Conservation (phyloP, 2,113 vertebrate genomes). For the Etheostoma spectabile region DNA sequence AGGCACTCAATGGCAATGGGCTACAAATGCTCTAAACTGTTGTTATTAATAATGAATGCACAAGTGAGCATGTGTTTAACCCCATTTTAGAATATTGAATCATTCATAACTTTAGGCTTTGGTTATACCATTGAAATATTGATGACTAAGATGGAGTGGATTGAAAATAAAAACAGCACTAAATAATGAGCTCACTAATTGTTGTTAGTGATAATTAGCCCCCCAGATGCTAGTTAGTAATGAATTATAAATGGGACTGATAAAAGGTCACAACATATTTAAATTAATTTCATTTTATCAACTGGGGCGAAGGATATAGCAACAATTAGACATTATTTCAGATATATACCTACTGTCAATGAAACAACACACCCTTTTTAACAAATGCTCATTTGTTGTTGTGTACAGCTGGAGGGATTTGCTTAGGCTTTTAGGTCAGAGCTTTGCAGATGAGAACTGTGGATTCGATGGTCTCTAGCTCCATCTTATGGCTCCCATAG, state of each 20-base stretch:
- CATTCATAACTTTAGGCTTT: slow-evolving; percentile 39
- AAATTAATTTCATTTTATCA: background rate
- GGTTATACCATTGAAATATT: slow-evolving; percentile 37
- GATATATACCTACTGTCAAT: background rate
- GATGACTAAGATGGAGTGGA: background rate
- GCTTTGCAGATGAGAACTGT: background rate
- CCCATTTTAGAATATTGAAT: slow-evolving; percentile 38
- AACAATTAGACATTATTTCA: background rate
- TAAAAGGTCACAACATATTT: background rate
- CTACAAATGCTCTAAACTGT: background rate
- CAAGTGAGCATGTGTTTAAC: slow-evolving; percentile 32
- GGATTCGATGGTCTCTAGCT: slow-evolving; percentile 50
- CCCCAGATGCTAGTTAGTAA: background rate
- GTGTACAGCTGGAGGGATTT: background rate
- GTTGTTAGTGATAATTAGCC: background rate
- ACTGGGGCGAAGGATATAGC: background rate
- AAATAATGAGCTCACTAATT: background rate
- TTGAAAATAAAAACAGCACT: background rate
- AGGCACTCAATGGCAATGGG: too few relatives aligned
- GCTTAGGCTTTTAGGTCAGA: background rate
- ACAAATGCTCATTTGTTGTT: background rate
- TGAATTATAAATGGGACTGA: background rate
- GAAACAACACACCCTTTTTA: background rate
- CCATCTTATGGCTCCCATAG: slow-evolving; percentile 49
- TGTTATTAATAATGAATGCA: slow-evolving; percentile 37